These are phyloP conservation scores for Sussaba pulchella DNA, from an alignment of 2,888 invertebrate genomes.

Conservation along the genomic window DNA sequence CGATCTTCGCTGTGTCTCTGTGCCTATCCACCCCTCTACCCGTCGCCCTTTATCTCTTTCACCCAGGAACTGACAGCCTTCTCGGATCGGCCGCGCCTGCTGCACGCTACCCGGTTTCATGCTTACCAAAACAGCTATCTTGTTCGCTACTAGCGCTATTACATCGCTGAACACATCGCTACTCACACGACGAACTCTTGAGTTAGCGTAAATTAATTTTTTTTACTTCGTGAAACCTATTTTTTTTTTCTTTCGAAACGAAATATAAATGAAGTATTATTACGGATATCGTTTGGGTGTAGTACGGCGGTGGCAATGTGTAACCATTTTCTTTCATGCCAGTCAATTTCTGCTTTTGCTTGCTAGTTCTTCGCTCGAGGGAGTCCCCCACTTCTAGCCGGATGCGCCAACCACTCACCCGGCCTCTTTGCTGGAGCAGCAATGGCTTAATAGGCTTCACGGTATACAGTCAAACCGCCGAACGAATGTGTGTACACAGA, in stretches of 20 bases:
- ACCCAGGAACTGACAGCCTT: conserved; percentile 56
- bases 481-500: conserved; percentile 31
- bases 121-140: conserved; percentile 31
- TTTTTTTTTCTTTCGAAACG: too few relatives aligned
- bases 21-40: conserved; percentile 11
- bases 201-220: background rate
- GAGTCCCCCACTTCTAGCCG: conserved; percentile 44
- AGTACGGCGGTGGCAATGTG: background rate
- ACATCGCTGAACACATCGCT: background rate
- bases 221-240: background rate
- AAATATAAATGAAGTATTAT: too few relatives aligned
- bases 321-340: conserved; percentile 12
- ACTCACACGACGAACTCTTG: too few relatives aligned
- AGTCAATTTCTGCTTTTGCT: conserved; percentile 26
- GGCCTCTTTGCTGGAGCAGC: conserved; percentile 38
- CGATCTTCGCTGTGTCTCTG: conserved; percentile 10
- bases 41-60: conserved; percentile 32
- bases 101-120: conserved; percentile 55
- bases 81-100: conserved; percentile 49
- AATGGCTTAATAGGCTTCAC: conserved; percentile 36
- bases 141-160: conserved; percentile 8
- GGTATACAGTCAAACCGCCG: conserved; percentile 2
- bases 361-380: conserved; percentile 32
- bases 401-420: conserved; percentile 58
- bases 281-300: background rate